Conservation (phyloP, 2,888 invertebrate genomes). For the Tillus elongatus region DNA sequence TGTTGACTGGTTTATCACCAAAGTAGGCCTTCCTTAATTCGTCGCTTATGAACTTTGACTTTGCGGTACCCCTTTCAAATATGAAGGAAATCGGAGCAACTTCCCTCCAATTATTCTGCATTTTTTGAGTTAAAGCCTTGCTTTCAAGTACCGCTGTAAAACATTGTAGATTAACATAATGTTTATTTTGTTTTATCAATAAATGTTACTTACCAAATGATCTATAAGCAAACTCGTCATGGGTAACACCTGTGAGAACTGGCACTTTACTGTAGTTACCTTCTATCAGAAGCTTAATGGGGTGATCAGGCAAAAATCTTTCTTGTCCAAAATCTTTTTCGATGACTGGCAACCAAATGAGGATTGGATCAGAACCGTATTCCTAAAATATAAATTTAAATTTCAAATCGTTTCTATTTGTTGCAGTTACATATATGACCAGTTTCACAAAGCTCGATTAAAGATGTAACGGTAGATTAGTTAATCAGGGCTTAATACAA, state of each 20-base stretch:
- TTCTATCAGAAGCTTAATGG: conserved; percentile 46
- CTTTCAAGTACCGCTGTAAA: conserved; percentile 48
- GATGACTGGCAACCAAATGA: conserved; percentile 51
- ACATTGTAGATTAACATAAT: too few species aligned
- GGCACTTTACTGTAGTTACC: conserved; percentile 53
- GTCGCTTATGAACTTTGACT: conserved; percentile 42
- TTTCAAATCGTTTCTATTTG: too few species aligned
- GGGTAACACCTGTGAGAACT: conserved; percentile 53
- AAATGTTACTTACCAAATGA: conserved; percentile 47
- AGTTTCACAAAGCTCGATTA: too few species aligned
- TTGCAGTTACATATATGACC: too few species aligned
- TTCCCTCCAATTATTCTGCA: conserved; percentile 50
- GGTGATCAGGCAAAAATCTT: conserved; percentile 51
- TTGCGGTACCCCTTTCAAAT: conserved; percentile 46
- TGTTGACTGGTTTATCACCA: conserved; percentile 33
- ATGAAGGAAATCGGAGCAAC: conserved; percentile 54
- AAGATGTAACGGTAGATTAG: too few species aligned
- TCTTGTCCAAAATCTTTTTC: conserved; percentile 57
- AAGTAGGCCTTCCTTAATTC: conserved; percentile 45
- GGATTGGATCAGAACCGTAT: conserved; percentile 45
- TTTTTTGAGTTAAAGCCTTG: conserved; percentile 43
- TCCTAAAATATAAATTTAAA: too few species aligned
- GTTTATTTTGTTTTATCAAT: background rate
- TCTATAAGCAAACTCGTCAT: conserved; percentile 54
- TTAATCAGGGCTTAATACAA: too few species aligned